Base-by-base conservation (phyloP, 30 jellyfish, hydroid and myxozoan species). In the Hydra vulgaris region DNA sequence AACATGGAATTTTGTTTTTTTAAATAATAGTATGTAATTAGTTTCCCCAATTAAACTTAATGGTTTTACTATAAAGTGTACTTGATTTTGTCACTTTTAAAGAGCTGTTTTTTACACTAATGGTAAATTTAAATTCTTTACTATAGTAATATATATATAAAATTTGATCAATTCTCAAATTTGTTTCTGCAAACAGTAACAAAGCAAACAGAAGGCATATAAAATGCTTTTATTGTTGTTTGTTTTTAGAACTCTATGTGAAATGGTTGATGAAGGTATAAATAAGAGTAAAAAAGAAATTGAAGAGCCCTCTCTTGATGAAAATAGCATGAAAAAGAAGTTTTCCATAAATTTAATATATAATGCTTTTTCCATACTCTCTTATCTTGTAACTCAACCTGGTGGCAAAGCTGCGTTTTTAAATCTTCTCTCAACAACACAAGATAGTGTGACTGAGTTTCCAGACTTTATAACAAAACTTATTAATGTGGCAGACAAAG, bases 331-430 rank as follows among this genome's bases (percentile, higher is more conserved):
- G 27, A 72, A 81, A 22, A 72, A 24, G 22, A 73, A 79, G n/a
- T 74, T 66, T 74, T 53, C 74, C 25, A 17, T 53, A 27, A 24
- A 26, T 17, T 8, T 25, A 74, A 73, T 21, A 15, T 73, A 73
- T 83, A 76, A 74, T 26, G 72, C 74, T n/a, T 83, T 76, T 7
- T 84, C 96, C 15, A 53, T 91, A 77, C 71, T 91, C 54, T 83
- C 98, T 16, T 82, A 91, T 79, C 79, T 87, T 27, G 88, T 80
- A 7, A 82, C 95, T 75, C 98, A 91, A 70, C 98, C 98, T 15
- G 95, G 96, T 52, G 98, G 98, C 0, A 91, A 91, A 77, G 86
- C 95, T 74, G 91, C 96, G 0, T 79, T 86, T 72, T 53, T 91
- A 24, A 85, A 86, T n/a, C 80, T 87, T 54, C 25, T 80, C 53